Conservation (phyloP, 2,113 vertebrate species). For the Saguinus imperator region DNA sequence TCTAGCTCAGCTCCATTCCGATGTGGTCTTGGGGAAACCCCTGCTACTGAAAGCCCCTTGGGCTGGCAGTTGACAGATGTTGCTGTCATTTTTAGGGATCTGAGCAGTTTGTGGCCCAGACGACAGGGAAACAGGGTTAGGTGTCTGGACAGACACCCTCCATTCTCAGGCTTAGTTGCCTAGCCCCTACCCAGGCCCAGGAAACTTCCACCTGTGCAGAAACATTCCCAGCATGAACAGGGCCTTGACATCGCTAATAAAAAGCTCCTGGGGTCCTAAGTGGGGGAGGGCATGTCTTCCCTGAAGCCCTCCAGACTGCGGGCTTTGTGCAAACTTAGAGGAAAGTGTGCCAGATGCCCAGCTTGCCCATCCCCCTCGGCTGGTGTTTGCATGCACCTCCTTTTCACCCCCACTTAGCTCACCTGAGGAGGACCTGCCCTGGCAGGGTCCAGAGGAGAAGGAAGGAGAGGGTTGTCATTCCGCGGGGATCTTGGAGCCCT, state of each 20-base stretch:
- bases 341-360: constrained; percentile 5
- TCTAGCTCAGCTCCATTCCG: neutral
- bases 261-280: neutral
- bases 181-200: neutral
- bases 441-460: constrained; percentile 81
- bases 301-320: neutral
- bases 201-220: neutral
- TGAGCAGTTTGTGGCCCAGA: neutral
- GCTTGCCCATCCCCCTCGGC: neutral
- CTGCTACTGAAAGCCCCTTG: neutral
- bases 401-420: constrained; percentile 72
- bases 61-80: neutral
- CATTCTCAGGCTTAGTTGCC: neutral
- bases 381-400: constrained; percentile 65
- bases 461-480: constrained; percentile 77
- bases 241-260: neutral
- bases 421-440: constrained; percentile 82
- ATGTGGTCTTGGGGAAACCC: neutral
- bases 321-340: constrained; percentile 46
- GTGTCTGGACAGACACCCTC: neutral
- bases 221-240: neutral
- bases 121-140: neutral
- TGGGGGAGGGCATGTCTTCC: neutral
- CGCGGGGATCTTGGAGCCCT: constrained; percentile 34
- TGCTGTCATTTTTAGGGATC: constrained; percentile 39